Evolutionary conservation across 2,113 vertebrate genomes (phyloP), one percentile per base, ranked within the genome.

Genomic region (Malurus elegans): DNA sequence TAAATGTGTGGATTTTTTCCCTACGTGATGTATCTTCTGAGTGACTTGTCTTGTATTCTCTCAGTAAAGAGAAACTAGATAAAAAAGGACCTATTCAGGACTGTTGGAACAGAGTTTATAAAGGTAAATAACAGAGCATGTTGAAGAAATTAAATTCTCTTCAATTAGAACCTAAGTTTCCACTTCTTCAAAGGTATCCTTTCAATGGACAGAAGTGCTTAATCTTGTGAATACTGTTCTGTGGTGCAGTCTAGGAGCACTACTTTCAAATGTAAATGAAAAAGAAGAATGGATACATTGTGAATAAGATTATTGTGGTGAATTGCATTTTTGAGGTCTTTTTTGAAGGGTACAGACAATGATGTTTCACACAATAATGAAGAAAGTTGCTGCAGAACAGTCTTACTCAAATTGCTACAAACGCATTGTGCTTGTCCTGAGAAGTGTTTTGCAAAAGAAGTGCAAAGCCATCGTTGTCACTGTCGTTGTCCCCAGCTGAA

Each of bases 251-350:
- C n/a, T 61, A 51, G 58, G 74, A 88, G 18, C n/a, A n/a, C 18
- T 12, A 76, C 54, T 93, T 97, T 96, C 57, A 95, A 81, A 96
- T 96, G 85, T 79, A 96, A 94, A 95, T 93, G 23, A 19, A 50
- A 85, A 73, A 86, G 56, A 82, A 92, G 76, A 97, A 96, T 50
- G 42, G 38, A 34, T 26, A 32, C 12, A 11, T 36, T 79, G 50
- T 94, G 86, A 94, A 75, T 83, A 62, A 93, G n/a, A 81, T 48
- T 85, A 42, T 79, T 88, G 79, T 24, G 18, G 31, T 56, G 51
- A 91, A 75, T 24, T 50, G 44, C 21, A 62, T 88, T 85, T 91
- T 81, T 93, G 56, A 92, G 72, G 34, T 15, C 78, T 94, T 75
- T 91, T 91, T 44, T 92, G 81, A 96, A 94, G 32, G 29, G 62